Conservation (phyloP, 2,888 invertebrate genomes). For the Cheilosia scutellata region DNA sequence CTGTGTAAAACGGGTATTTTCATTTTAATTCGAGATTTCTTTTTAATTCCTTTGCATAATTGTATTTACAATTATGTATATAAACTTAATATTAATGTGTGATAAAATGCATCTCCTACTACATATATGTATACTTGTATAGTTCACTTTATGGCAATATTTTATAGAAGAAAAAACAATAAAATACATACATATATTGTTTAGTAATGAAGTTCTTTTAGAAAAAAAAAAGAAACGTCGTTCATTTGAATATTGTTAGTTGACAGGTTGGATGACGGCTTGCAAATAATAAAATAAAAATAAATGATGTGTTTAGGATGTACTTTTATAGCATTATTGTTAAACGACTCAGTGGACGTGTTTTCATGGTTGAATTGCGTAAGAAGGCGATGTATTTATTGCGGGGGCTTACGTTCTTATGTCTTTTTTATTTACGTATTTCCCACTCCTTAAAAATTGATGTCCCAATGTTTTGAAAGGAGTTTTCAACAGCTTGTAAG, state of each 20-base stretch:
- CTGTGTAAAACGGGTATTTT: constrained; percentile 74
- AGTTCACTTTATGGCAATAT: constrained; percentile 15
- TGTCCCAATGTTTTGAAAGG: no score
- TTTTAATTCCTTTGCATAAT: constrained; percentile 21
- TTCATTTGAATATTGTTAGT: constrained; percentile 12
- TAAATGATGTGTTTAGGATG: neutral
- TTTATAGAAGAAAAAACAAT: constrained; percentile 22
- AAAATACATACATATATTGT: constrained; percentile 8
- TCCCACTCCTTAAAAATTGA: no score
- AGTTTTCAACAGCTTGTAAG: no score
- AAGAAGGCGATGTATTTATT: no score
- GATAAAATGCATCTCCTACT: constrained; percentile 14
- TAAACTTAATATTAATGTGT: constrained; percentile 38
- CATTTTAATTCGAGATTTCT: constrained; percentile 32
- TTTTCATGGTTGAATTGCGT: no score
- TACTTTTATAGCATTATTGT: neutral
- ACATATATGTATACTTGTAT: no score
- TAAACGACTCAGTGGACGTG: no score
- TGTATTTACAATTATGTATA: constrained; percentile 43
- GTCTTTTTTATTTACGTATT: no score
- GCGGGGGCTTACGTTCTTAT: no score
- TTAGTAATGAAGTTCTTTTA: constrained; percentile 26
- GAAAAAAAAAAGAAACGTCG: constrained; percentile 26
- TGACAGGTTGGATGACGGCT: constrained; percentile 43
- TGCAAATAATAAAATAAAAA: constrained; percentile 49